Base-by-base conservation (phyloP, 2,888 invertebrate species). In the Carpatolechia fugitivella region DNA sequence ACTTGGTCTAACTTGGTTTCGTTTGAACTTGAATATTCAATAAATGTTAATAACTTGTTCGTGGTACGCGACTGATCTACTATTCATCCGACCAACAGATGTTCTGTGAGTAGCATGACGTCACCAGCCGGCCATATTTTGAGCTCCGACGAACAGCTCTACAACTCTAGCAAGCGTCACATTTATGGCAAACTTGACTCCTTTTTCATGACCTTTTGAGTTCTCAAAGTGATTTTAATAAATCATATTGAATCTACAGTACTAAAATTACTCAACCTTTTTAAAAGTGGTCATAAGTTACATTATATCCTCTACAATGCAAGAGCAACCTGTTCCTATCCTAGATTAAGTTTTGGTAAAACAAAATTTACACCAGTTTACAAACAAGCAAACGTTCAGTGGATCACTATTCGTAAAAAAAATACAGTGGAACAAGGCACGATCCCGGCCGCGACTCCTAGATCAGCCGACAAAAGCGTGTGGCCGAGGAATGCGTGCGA, bases 401-500 rank as follows among this genome's bases (percentile, higher is more conserved):
- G n/a, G n/a, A n/a, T n/a, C n/a, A n/a, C n/a, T n/a, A n/a, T n/a
- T n/a, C n/a, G n/a, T n/a, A n/a, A n/a, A n/a, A n/a, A n/a, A n/a
- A n/a, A n/a, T n/a, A n/a, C n/a, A 33, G n/a, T n/a, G n/a, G 11
- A 33, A 33, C 8, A n/a, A n/a, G n/a, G 4, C 11, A n/a, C 6
- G 8, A 24, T 44, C 11, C n/a, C n/a, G 33, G 11, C 14, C 10
- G 35, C 16, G 14, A 5, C 41, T 49, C 40, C 49, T 56, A 56
- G 57, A 57, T 49, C 50, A 38, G 33, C 54, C 57, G 57, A 57
- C 57, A 57, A 49, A 57, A 55, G 52, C 61, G 64, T 67, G 63
- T 72, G 66, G 61, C 60, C 63, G 62, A 71, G 70, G 77, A 74
- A 76, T 78, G 78, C 69, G 78, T 64, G 68, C 77, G 75, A 62